Conservation (phyloP, 1,140 invertebrate genomes). For the Lasaia peninsularis region DNA sequence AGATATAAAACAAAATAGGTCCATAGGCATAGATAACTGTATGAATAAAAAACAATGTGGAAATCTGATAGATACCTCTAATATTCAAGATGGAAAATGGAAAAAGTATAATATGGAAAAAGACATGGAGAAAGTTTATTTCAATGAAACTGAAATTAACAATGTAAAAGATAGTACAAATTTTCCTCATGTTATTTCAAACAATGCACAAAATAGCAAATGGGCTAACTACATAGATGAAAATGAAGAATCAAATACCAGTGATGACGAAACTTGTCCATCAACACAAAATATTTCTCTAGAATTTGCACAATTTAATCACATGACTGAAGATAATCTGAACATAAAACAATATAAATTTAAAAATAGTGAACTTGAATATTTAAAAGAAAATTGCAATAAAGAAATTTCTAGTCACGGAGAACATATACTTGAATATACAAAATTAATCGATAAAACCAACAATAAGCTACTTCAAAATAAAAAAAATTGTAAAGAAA, state of each 20-base stretch:
- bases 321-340: background rate
- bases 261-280: background rate
- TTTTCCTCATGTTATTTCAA: background rate
- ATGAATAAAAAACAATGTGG: background rate
- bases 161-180: background rate
- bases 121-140: background rate
- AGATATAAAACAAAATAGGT: background rate
- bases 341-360: background rate
- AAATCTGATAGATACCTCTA: background rate
- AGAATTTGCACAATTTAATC: background rate
- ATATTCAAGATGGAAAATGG: no score
- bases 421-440: background rate
- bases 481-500: background rate
- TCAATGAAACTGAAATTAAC: background rate
- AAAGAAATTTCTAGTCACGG: background rate
- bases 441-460: background rate
- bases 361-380: conserved; percentile 5
- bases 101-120: background rate
- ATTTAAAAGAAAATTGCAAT: background rate
- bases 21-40: background rate
- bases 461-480: background rate
- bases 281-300: background rate
- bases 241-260: background rate
- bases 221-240: background rate
- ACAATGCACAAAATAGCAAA: background rate